Percentiles rank a stretch among this genome's conserved stretches.
phyloP scores from a whole-genome alignment of 1,140 invertebrate genomes.

The Chionoecetes opilio region DNA sequence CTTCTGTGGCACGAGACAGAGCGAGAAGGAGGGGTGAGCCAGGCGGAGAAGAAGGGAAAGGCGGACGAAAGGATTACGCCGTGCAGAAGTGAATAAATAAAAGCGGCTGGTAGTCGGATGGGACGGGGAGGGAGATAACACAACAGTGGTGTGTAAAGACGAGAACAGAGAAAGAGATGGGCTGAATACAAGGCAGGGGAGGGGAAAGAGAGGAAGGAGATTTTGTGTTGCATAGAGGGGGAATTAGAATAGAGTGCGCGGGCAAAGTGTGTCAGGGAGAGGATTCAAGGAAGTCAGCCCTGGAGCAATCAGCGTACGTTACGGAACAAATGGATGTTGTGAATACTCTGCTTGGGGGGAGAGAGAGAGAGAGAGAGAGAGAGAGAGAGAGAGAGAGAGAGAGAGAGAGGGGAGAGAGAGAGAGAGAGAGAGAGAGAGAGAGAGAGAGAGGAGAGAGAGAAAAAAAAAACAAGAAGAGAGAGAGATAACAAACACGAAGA shows the following conservation, averaged over 20 bases:
- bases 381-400: not conserved
- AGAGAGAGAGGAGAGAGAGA: not conserved
- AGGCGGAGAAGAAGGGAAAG: not conserved
- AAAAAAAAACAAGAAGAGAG: not conserved
- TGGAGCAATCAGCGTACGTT: too few relatives aligned
- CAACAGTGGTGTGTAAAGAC: not conserved
- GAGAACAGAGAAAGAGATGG: not conserved
- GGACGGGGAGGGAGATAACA: not conserved
- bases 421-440: not conserved
- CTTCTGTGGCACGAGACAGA: constrained; percentile 85
- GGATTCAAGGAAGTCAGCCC: not conserved
- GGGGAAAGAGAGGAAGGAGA: not conserved
- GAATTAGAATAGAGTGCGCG: not conserved
- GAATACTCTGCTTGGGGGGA: too few relatives aligned
- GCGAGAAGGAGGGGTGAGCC: not conserved
- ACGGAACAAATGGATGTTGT: too few relatives aligned
- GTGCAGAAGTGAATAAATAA: not conserved
- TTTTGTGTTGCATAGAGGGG: not conserved
- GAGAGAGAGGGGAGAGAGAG: not conserved
- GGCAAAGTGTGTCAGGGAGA: not conserved
- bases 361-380: too few relatives aligned
- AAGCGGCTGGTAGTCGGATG: not conserved
- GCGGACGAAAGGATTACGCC: not conserved
- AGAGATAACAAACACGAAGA: not conserved
- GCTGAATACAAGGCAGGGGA: not conserved